Evolutionary conservation across 2,113 vertebrate species (phyloP).

Genomic region (Hippocampus abdominalis): DNA sequence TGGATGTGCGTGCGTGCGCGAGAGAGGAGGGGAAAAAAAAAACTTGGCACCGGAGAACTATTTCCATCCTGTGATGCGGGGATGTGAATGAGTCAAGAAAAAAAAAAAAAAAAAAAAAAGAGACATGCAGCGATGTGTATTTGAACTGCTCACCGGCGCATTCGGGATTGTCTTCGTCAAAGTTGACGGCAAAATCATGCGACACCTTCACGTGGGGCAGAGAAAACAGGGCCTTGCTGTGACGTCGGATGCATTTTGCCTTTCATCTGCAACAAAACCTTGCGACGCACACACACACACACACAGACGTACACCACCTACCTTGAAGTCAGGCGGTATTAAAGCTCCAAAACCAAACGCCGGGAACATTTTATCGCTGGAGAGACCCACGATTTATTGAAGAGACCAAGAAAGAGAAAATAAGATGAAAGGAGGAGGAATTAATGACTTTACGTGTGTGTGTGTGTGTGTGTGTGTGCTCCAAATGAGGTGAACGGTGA

Average conservation of each 20-base stretch:
- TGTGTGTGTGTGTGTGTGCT: neutral
- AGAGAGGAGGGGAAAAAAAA: slow-evolving; percentile 36
- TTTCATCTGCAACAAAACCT: slow-evolving; percentile 49
- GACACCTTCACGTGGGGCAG: slow-evolving; percentile 79
- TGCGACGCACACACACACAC: neutral
- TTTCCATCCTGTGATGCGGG: slow-evolving; percentile 18
- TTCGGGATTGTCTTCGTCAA: slow-evolving; percentile 98
- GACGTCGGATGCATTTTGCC: slow-evolving; percentile 1
- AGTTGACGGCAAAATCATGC: slow-evolving; percentile 98
- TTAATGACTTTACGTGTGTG: neutral
- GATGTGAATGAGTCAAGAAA: slow-evolving; percentile 3
- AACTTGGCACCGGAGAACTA: slow-evolving; percentile 20
- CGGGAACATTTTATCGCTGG: slow-evolving; percentile 99
- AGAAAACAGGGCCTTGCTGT: slow-evolving; percentile 26
- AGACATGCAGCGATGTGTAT: neutral
- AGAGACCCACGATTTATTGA: slow-evolving; percentile 16
- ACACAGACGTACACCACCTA: slow-evolving; percentile 49
- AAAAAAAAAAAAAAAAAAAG: neutral
- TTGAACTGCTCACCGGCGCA: slow-evolving; percentile 77
- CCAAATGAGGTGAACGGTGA: slow-evolving; percentile 27
- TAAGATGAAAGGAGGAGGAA: slow-evolving; percentile 17
- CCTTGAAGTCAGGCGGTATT: slow-evolving; percentile 98
- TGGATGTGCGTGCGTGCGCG: slow-evolving; percentile 16
- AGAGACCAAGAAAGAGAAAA: slow-evolving; percentile 1
- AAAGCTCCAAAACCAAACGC: slow-evolving; percentile 96